Conservation (phyloP, 2,797 vertebrate genomes). For the Alectoris magna region DNA sequence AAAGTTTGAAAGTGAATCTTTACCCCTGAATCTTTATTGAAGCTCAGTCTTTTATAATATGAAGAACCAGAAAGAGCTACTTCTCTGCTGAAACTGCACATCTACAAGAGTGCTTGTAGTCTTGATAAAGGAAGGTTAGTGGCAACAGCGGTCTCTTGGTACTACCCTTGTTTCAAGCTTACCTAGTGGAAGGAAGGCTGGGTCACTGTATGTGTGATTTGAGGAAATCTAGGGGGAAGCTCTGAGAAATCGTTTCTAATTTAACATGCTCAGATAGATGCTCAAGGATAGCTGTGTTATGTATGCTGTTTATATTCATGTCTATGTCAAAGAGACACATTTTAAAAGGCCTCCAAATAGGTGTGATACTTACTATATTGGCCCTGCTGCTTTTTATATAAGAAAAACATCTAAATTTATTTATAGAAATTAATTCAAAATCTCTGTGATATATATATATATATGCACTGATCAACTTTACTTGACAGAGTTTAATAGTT, state of each 20-base stretch:
- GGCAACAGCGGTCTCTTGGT: background rate
- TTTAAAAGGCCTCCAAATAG: background rate
- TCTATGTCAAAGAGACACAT: background rate
- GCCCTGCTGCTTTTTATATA: background rate
- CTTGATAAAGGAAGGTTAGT: constrained; percentile 17
- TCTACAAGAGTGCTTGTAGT: background rate
- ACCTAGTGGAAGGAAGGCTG: background rate
- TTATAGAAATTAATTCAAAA: background rate
- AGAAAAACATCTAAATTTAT: background rate
- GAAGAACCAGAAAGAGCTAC: background rate
- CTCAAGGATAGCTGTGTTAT: background rate
- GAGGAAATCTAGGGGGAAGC: constrained; percentile 6
- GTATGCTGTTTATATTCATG: background rate
- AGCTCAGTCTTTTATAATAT: background rate
- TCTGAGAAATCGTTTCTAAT: background rate
- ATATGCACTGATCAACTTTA: background rate
- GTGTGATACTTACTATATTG: background rate
- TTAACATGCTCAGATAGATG: background rate
- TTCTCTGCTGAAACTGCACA: background rate
- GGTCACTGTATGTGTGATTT: background rate
- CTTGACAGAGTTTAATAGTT: background rate
- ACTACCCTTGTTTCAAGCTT: background rate
- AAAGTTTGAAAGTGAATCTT: background rate
- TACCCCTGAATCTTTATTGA: background rate
- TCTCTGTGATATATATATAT: background rate